These are phyloP conservation scores for Myotis planiceps DNA, from an alignment of 2,797 vertebrate species.

Conservation along the genomic window DNA sequence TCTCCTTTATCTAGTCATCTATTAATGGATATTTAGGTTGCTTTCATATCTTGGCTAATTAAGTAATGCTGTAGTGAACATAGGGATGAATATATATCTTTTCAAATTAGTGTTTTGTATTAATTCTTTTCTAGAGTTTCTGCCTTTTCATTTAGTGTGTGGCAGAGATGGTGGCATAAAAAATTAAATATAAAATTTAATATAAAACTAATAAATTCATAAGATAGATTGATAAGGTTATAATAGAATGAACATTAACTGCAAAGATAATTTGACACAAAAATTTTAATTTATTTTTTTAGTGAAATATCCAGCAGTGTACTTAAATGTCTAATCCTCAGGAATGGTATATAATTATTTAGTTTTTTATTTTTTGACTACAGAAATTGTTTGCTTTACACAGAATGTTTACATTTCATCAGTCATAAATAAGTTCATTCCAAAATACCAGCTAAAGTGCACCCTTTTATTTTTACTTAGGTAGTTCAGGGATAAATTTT, in stretches of 20 bases:
- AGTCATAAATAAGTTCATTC: neutral
- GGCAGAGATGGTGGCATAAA: neutral
- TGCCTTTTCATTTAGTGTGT: neutral
- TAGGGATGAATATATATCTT: neutral
- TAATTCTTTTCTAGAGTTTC: neutral
- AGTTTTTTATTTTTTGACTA: constrained; percentile 39
- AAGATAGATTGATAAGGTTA: neutral
- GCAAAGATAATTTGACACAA: neutral
- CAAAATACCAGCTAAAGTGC: neutral
- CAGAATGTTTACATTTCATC: constrained; percentile 2
- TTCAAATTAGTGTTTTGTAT: neutral
- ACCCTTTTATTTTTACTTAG: neutral
- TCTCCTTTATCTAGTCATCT: neutral
- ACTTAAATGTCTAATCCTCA: neutral
- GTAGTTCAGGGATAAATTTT: neutral
- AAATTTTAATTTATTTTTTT: too few relatives aligned
- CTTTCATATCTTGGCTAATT: neutral
- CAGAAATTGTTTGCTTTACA: constrained; percentile 38
- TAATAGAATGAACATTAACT: constrained; percentile 24
- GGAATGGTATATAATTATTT: neutral
- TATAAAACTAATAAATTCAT: neutral
- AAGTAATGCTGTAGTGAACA: neutral
- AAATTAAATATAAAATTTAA: too few relatives aligned
- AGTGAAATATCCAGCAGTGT: constrained; percentile 14
- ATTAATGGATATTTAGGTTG: neutral